Base-by-base conservation (phyloP, 2,888 invertebrate genomes). In the Nephrotoma guestfalica region DNA sequence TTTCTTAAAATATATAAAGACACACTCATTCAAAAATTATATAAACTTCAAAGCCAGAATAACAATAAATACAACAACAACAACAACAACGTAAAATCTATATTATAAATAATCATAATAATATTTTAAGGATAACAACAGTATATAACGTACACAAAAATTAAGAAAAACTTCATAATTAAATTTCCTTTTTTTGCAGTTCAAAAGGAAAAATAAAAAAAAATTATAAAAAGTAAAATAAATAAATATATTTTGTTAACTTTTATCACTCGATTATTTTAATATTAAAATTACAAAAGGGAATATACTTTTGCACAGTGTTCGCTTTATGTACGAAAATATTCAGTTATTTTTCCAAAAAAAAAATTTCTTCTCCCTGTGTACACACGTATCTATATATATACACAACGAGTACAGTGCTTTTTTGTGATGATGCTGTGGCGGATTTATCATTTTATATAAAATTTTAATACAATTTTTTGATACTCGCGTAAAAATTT, bases 271-370 rank as follows among this genome's bases (percentile, higher is more conserved):
- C 84, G 84, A 84, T 84, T 84, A 84, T 84, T 84, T 84, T 41
- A 84, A 84, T 84, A 84, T 84, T 84, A 84, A 84, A 84, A 84
- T 84, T 84, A 84, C 84, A 84, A 84, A 84, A 84, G 84, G 42
- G 42, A 84, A 84, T 84, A 41, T 84, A 41, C 84, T 41, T 84
- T 84, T 41, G 41, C 42, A 41, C 84, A 30, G 9, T 51, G 51
- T 51, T 15, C 51, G 51, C 51, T 51, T 6, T 7, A 47, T 51
- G 30, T 30, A 30, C 30, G 30, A 2, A 0, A 51, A 15, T 51
- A 15, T 51, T 15, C 15, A 51, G 71, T 30, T 71, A 6, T 30
- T 71, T 71, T 71, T 71, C 4, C 51, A 15, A n/a, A 57, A 57
- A 51, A n/a, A 57, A 57, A 15, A 18, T 57, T 57, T 6, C 15